A percentile compares a stretch with the other conserved stretches of the same genome.
Conservation (phyloP, 2,888 invertebrate species). For the Netelia virgata region DNA sequence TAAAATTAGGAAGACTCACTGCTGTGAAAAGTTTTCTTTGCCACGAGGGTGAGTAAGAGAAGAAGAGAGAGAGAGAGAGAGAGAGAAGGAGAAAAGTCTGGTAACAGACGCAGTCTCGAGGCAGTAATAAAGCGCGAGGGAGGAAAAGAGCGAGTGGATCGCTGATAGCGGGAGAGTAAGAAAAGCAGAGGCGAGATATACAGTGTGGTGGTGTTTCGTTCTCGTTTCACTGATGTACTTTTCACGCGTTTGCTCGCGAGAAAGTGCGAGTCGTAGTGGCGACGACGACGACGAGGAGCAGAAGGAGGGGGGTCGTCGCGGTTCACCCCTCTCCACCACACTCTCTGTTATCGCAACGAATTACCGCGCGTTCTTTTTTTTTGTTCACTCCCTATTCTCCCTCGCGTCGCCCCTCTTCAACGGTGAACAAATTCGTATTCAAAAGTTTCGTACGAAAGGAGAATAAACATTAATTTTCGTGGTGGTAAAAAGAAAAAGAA, state of each 20-base stretch:
- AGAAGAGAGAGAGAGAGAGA: neutral
- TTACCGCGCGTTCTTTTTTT: conserved; percentile 22
- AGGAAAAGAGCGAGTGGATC: conserved; percentile 28
- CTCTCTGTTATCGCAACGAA: conserved; percentile 63
- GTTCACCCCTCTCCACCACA: conserved; percentile 24
- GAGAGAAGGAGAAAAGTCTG: conserved; percentile 1
- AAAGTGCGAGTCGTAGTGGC: conserved; percentile 11
- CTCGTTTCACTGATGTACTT: conserved; percentile 66
- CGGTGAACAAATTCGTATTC: neutral
- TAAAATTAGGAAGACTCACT: conserved; percentile 67
- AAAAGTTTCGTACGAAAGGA: neutral
- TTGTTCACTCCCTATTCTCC: conserved; percentile 6
- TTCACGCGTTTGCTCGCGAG: conserved; percentile 51
- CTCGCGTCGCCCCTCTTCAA: neutral
- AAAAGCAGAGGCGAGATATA: conserved; percentile 41
- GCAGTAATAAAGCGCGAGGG: conserved; percentile 29
- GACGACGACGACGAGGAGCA: conserved; percentile 10
- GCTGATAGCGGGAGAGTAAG: conserved; percentile 26
- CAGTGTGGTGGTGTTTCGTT: conserved; percentile 50
- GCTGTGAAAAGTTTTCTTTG: conserved; percentile 59
- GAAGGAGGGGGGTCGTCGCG: conserved; percentile 1
- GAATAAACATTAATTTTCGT: conserved; percentile 21
- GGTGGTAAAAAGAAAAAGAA: neutral
- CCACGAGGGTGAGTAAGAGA: neutral
- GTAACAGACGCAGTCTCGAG: conserved; percentile 33